phyloP scores from a whole-genome alignment of 2,797 vertebrate genomes.

The Alcedo quadribrachys region DNA sequence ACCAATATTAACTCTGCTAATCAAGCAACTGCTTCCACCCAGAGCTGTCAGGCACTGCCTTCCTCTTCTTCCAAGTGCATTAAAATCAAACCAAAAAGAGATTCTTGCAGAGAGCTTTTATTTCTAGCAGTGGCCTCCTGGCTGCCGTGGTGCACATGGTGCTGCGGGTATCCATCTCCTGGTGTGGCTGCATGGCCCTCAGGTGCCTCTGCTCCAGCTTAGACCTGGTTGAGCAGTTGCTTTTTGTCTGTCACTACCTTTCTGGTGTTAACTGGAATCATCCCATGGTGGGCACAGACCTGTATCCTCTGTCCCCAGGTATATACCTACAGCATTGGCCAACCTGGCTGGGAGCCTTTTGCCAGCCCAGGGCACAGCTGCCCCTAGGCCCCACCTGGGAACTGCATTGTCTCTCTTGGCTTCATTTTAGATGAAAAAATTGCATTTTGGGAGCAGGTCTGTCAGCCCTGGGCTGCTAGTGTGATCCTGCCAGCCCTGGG shows the following conservation, averaged over 20 bases:
- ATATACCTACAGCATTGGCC: not conserved
- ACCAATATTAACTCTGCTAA: not conserved
- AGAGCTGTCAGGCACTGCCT: not conserved
- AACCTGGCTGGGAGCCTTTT: not conserved
- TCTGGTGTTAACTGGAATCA: not conserved
- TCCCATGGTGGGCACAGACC: not conserved
- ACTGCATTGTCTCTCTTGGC: not conserved
- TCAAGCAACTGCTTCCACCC: not conserved
- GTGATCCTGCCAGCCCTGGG: not conserved
- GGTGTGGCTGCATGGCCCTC: rapidly evolving
- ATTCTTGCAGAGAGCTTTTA: not conserved
- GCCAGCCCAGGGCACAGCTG: conserved; percentile 26
- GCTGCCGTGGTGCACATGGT: not conserved
- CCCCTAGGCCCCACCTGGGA: not conserved
- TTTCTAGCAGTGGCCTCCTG: not conserved
- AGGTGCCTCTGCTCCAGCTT: not conserved
- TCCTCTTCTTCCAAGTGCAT: not conserved
- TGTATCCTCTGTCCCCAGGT: not conserved
- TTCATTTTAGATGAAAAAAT: not conserved
- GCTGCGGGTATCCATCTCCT: not conserved
- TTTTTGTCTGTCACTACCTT: not conserved
- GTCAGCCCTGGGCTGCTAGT: not conserved
- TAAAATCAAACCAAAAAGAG: not conserved
- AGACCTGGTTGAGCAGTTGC: rapidly evolving
- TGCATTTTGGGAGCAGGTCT: not conserved